Evolutionary conservation across 2,113 vertebrate genomes (phyloP), one percentile per base, ranked within the genome.

Genomic region (Sturnira hondurensis): DNA sequence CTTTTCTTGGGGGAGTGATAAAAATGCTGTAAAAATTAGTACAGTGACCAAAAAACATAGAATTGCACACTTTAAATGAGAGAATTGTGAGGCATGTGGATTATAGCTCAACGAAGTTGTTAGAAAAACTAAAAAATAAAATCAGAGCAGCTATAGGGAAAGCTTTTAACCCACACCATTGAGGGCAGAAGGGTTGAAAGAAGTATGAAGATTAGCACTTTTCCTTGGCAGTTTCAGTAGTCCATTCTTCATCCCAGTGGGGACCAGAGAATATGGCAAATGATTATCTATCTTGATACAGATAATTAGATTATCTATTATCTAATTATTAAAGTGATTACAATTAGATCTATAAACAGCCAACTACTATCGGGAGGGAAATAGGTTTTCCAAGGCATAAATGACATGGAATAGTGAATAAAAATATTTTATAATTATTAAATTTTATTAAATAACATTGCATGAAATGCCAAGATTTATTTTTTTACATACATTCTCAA

Each of bases 401-500:
- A 78, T 93, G 70, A 94, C 73, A 68, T 19, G 43, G 9, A 84
- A 86, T 28, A 68, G 33, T 70, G 22, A 10, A 83, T 77, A 4
- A 70, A 77, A 52, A 78, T 36, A 77, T 43, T 81, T 94, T 94
- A 73, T 54, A 78, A 65, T 70, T 70, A 93, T 71, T 91, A 17
- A 68, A 93, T 96, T 63, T 56, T 88, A 67, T 93, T 38, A 85
- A 91, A 43, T 91, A 76, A 71, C 5, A 70, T 81, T 38, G 19
- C 19, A 52, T 13, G 13, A 89, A 89, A 56, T 81, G 63, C 14
- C 45, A 86, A 77, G 54, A n/a, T 78, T 95, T 65, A 11, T 77
- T 85, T 68, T 81, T 83, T 58, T 71, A 70, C 8, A 33, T 89
- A 28, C 47, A 36, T 82, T 89, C 70, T 73, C 63, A 86, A 54